Conservation (phyloP, 2,888 invertebrate genomes). For the Teleogryllus oceanicus region DNA sequence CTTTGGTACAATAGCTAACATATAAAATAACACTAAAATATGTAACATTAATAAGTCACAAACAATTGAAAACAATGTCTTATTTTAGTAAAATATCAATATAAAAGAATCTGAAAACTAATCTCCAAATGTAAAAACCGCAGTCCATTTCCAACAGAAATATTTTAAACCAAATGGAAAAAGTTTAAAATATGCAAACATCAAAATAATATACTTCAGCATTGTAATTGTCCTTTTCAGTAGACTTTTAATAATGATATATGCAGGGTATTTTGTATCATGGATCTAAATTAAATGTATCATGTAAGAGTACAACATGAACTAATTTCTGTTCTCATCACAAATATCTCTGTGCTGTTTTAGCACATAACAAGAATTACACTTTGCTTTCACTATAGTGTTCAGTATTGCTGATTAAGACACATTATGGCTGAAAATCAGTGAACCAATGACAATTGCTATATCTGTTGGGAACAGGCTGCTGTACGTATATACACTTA, state of each 20-base stretch:
- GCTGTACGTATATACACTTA: conserved; percentile 1
- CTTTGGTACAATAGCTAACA: not conserved
- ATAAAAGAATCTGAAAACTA: not conserved
- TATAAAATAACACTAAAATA: not conserved
- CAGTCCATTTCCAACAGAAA: conserved; percentile 11
- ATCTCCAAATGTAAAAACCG: not conserved
- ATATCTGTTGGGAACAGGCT: conserved; percentile 18
- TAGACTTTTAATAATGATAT: not conserved
- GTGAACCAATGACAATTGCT: conserved; percentile 11
- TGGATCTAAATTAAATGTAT: no score
- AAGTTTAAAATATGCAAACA: not conserved
- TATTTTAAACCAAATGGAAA: not conserved
- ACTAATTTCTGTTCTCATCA: not conserved
- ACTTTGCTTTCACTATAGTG: not conserved
- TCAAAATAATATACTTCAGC: not conserved
- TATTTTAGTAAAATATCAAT: not conserved
- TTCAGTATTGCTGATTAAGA: not conserved
- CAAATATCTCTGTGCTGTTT: not conserved
- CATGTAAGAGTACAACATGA: no score
- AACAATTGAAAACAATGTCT: not conserved
- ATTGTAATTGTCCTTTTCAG: not conserved
- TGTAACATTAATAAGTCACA: not conserved
- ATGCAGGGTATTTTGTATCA: no score
- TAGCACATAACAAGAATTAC: not conserved
- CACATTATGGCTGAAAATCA: conserved; percentile 9